Percentiles rank a stretch among this genome's conserved stretches.
These are phyloP conservation scores for Pangasius mekongensis DNA, from an alignment of 2,797 vertebrate species.

Conservation along the genomic window DNA sequence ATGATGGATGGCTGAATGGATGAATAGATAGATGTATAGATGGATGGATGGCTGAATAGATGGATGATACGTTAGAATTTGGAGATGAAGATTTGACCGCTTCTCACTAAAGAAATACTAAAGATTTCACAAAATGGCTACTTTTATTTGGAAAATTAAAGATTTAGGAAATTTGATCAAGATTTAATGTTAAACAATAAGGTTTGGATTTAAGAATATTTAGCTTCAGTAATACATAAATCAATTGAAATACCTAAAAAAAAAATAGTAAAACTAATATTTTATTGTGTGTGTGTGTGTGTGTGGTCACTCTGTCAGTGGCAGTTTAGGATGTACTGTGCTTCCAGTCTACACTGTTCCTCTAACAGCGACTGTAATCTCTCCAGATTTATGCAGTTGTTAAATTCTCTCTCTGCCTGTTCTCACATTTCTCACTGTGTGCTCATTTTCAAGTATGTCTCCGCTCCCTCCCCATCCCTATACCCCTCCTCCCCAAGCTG, in stretches of 20 bases:
- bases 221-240: neutral
- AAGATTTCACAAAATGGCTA: neutral
- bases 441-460: constrained; percentile 48
- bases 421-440: constrained; percentile 36
- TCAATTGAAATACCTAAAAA: neutral
- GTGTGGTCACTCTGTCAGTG: constrained; percentile 10
- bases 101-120: neutral
- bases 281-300: neutral
- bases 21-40: neutral
- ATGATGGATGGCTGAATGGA: neutral
- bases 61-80: neutral
- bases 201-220: neutral
- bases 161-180: neutral
- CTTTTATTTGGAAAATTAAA: neutral
- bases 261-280: neutral
- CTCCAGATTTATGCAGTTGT: constrained; percentile 31
- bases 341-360: neutral
- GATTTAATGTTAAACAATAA: neutral
- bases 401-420: constrained; percentile 21
- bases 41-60: neutral
- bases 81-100: neutral
- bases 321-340: neutral
- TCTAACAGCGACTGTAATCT: constrained; percentile 11
- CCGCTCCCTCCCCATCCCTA: constrained; percentile 8
- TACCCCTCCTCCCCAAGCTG: constrained; percentile 21